Evolutionary conservation across 1,140 invertebrate genomes (phyloP).

Genomic region (Eulimnadia texana): DNA sequence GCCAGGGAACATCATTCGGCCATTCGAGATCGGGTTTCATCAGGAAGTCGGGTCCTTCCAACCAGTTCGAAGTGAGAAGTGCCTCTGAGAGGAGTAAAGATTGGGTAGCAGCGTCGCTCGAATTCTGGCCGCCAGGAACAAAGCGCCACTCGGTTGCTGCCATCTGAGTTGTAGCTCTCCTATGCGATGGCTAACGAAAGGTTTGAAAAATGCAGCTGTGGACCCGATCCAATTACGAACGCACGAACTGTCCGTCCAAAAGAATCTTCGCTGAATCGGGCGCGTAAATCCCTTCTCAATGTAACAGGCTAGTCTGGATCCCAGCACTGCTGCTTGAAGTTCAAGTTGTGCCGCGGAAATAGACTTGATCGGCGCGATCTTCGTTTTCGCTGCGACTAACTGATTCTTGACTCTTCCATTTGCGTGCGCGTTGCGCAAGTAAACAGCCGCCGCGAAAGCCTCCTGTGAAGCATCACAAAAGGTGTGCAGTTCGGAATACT

Average conservation of each 20-base stretch:
- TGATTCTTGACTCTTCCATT: neutral
- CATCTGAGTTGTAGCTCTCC: neutral
- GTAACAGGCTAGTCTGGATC: neutral
- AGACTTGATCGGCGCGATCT: conserved; percentile 14
- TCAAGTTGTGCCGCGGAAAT: conserved; percentile 5
- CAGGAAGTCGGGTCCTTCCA: neutral
- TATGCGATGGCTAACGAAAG: too few species aligned
- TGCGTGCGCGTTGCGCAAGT: conserved; percentile 1
- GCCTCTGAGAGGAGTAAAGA: neutral
- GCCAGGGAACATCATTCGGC: conserved; percentile 2
- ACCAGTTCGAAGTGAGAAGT: neutral
- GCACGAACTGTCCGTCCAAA: neutral
- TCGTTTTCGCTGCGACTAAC: conserved; percentile 16
- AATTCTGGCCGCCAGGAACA: conserved; percentile 1
- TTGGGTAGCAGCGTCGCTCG: neutral
- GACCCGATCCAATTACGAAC: conserved; percentile 9
- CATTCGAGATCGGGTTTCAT: neutral
- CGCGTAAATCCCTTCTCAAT: neutral
- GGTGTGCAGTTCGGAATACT: conserved; percentile 12
- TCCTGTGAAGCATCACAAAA: conserved; percentile 16
- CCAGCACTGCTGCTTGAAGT: conserved; percentile 2
- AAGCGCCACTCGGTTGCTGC: conserved; percentile 1
- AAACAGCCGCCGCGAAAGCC: conserved; percentile 14
- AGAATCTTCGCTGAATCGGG: neutral
- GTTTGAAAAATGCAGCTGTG: conserved; percentile 3